phyloP scores from a whole-genome alignment of 2,888 invertebrate species.

The Sinopyrophorus schimmeli region DNA sequence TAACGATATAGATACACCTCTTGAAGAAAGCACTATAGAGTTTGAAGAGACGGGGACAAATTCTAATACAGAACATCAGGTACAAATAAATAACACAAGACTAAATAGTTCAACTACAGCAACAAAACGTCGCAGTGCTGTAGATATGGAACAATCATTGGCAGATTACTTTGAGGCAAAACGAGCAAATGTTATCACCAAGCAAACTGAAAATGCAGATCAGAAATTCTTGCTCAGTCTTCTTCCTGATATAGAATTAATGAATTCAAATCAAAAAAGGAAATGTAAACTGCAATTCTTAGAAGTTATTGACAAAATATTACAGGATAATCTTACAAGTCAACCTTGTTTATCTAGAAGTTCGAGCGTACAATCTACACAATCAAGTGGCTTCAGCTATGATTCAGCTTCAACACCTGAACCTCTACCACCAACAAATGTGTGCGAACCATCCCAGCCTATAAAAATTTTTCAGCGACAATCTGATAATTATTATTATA shows the following conservation, averaged over 20 bases:
- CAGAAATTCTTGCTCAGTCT: conserved; percentile 5
- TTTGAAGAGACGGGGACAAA: no score
- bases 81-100: no score
- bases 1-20: conserved; percentile 4
- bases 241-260: no score
- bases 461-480: no score
- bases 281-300: background rate
- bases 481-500: no score
- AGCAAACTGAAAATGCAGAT: conserved; percentile 5
- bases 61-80: no score
- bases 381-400: conserved; percentile 1
- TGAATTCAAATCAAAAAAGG: conserved; percentile 6
- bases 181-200: background rate
- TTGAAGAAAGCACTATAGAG: no score
- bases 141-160: conserved; percentile 1
- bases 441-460: no score
- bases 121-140: no score
- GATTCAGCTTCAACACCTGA: background rate
- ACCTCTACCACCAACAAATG: no score
- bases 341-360: conserved; percentile 1
- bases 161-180: conserved; percentile 1
- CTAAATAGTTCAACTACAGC: no score
- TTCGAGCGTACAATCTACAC: conserved; percentile 3
- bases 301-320: conserved; percentile 1
- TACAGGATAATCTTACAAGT: background rate